Evolutionary conservation across 2,888 invertebrate genomes (phyloP).

Genomic region (Trisateles emortualis): DNA sequence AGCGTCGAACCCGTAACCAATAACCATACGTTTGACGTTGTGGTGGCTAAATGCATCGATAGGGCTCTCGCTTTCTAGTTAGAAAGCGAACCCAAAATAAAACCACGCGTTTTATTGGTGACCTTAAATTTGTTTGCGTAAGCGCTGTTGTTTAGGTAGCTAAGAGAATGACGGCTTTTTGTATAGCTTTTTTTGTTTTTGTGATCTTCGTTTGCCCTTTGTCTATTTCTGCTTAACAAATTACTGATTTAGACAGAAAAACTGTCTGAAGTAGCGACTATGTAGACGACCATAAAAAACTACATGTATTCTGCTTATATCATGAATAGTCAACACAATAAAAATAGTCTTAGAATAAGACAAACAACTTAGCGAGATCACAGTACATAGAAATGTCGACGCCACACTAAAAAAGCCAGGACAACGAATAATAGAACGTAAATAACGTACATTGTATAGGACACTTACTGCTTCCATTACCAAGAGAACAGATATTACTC

Average conservation of each 20-base stretch:
- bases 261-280: too few species aligned
- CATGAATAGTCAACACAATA: conserved; percentile 15
- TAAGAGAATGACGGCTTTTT: not conserved
- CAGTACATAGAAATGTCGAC: conserved; percentile 15
- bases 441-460: conserved; percentile 41
- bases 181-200: not conserved
- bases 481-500: conserved; percentile 52
- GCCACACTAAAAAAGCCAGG: conserved; percentile 26
- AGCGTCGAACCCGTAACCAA: conserved; percentile 41
- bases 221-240: not conserved
- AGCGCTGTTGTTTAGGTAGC: too few species aligned
- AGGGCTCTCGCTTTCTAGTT: conserved; percentile 22
- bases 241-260: not conserved
- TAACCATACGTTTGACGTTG: conserved; percentile 37
- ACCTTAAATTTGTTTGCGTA: conserved; percentile 17
- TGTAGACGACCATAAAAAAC: conserved; percentile 27
- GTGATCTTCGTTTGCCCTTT: not conserved
- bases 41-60: conserved; percentile 31
- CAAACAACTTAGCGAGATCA: conserved; percentile 36
- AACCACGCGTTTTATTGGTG: conserved; percentile 19
- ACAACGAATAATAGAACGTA: conserved; percentile 25
- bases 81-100: conserved; percentile 26
- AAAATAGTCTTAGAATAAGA: conserved; percentile 20
- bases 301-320: conserved; percentile 12
- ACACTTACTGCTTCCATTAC: conserved; percentile 52